A percentile compares a stretch with the other conserved stretches of the same genome.
Evolutionary conservation across 2,797 vertebrate genomes (phyloP).

Genomic region (Melanotaenia pygmaea): DNA sequence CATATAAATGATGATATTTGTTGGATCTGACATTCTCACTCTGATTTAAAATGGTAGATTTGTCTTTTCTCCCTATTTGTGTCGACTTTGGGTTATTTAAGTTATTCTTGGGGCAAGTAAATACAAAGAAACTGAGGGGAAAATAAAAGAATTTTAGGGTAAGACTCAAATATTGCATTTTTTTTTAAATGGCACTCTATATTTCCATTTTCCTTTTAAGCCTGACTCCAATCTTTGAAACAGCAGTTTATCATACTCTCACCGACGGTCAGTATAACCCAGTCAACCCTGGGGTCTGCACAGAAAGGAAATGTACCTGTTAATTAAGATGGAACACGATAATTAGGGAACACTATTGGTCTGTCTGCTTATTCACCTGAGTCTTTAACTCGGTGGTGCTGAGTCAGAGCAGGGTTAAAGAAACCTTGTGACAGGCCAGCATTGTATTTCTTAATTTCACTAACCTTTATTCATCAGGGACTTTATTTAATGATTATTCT

Average conservation of each 20-base stretch:
- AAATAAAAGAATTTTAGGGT: background rate
- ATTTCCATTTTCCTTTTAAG: background rate
- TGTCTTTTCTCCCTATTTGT: background rate
- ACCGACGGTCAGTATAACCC: slow-evolving; percentile 60
- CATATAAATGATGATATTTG: slow-evolving; percentile 11
- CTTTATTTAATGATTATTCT: slow-evolving; percentile 35
- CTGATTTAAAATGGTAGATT: background rate
- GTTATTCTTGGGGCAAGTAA: background rate
- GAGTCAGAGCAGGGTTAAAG: slow-evolving; percentile 1
- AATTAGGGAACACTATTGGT: background rate
- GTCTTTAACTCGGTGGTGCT: slow-evolving; percentile 17
- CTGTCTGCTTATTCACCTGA: slow-evolving; percentile 13
- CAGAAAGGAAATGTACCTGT: slow-evolving; percentile 52
- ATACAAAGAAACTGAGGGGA: background rate
- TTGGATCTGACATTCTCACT: background rate
- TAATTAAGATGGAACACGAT: slow-evolving; percentile 2
- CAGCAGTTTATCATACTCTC: slow-evolving; percentile 34
- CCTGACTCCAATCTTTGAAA: background rate
- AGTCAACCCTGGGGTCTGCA: slow-evolving; percentile 35
- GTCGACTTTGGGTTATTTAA: background rate
- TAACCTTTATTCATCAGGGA: slow-evolving; percentile 18
- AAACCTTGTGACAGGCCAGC: background rate
- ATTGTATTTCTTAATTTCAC: slow-evolving; percentile 12
- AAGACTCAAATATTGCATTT: too few species aligned
- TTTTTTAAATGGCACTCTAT: background rate